These are phyloP conservation scores for Amphiura filiformis DNA, from an alignment of 35 echinoderm and acorn worm species.

Conservation along the genomic window DNA sequence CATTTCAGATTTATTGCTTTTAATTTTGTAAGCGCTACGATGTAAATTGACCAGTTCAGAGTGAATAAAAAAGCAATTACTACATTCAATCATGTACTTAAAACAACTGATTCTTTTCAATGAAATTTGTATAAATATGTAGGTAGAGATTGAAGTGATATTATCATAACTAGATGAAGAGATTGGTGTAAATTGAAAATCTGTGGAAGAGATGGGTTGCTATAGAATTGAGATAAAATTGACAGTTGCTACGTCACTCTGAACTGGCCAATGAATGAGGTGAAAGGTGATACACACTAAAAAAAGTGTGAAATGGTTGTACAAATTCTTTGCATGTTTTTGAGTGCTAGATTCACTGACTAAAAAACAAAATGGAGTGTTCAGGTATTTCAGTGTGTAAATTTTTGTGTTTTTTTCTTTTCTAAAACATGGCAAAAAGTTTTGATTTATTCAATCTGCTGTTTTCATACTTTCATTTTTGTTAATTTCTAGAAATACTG, in stretches of 20 bases:
- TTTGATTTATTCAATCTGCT: background rate
- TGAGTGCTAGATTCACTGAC: background rate
- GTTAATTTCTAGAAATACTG: background rate
- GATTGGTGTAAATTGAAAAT: background rate
- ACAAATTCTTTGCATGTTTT: background rate
- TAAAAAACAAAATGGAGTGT: background rate
- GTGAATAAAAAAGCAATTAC: too few relatives aligned
- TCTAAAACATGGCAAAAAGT: background rate
- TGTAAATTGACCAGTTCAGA: background rate
- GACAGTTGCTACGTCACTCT: background rate
- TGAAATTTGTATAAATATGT: too few relatives aligned
- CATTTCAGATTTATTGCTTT: background rate
- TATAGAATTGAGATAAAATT: background rate
- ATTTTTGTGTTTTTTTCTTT: background rate
- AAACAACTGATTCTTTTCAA: too few relatives aligned
- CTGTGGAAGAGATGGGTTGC: background rate
- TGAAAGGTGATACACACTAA: background rate
- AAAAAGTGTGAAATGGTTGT: background rate
- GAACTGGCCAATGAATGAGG: background rate
- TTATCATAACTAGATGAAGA: too few relatives aligned
- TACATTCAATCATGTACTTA: too few relatives aligned
- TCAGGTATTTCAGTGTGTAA: constrained; percentile 5
- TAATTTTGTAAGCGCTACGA: background rate
- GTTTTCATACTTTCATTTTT: background rate
- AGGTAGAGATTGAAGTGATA: background rate